These are phyloP conservation scores for Drosophila melanosoma DNA, from an alignment of 2,888 invertebrate genomes.

Conservation along the genomic window DNA sequence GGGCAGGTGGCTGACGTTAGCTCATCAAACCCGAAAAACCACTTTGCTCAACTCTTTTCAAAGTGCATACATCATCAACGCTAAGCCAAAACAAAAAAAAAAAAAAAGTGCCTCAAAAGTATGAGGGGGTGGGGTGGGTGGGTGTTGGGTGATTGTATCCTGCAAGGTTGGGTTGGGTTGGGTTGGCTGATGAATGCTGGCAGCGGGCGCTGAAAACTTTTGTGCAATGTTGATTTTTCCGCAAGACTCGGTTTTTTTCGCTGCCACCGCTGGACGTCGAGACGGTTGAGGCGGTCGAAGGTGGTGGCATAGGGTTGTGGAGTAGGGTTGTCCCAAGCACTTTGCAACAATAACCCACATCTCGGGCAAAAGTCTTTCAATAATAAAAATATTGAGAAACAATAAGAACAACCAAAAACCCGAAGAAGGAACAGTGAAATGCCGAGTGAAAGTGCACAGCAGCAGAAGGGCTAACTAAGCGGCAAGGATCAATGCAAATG, in stretches of 20 bases:
- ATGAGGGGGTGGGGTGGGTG: conserved; percentile 12
- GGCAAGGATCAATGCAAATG: conserved; percentile 26
- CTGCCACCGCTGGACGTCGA: conserved; percentile 56
- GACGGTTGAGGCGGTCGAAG: conserved; percentile 19
- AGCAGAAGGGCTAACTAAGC: conserved; percentile 10
- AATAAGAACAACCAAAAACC: conserved; percentile 38
- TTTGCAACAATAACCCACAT: conserved; percentile 63
- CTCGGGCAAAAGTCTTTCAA: conserved; percentile 69
- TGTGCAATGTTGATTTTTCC: conserved; percentile 81
- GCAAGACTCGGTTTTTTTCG: conserved; percentile 77
- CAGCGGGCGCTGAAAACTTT: conserved; percentile 60
- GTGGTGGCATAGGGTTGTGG: neutral
- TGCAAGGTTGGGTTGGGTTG: conserved; percentile 7
- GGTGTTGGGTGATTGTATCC: neutral
- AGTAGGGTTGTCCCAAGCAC: conserved; percentile 46
- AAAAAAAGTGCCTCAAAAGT: conserved; percentile 57
- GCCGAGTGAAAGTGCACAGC: conserved; percentile 53
- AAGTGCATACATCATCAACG: conserved; percentile 78
- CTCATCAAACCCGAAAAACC: conserved; percentile 78
- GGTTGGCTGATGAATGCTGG: conserved; percentile 18
- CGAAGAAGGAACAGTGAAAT: conserved; percentile 7
- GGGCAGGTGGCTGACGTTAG: conserved; percentile 62
- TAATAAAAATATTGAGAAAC: conserved; percentile 70
- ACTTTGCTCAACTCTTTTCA: conserved; percentile 79
- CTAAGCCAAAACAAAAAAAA: conserved; percentile 77